Evolutionary conservation across 2,888 invertebrate species (phyloP), one percentile per base, ranked within the genome.

Genomic region (Helicoverpa assulta): DNA sequence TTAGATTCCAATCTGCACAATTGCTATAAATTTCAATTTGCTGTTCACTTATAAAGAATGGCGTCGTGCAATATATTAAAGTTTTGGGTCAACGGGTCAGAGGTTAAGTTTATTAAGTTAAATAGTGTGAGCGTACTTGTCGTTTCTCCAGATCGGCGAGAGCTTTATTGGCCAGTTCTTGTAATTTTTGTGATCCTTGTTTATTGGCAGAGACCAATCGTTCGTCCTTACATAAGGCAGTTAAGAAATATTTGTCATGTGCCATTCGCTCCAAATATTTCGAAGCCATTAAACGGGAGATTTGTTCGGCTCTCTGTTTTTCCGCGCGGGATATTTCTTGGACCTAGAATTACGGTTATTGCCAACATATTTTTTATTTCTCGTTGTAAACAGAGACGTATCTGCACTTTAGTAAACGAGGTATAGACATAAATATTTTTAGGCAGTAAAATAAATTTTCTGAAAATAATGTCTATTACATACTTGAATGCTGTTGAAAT

Each of bases 191-290:
- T 21, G 94, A 92, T 71, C 93, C 94, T 70, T 91, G 87, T 86
- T 91, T 92, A 85, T 95, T 95, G 67, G 95, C 95, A 1, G 94
- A 95, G 51, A 71, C 76, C 73, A 95, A 84, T 73, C 95, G 86
- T 67, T 95, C 95, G 80, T 95, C 95, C 82, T 92, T 93, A 85
- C 92, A 90, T 65, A 95, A 83, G 56, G 88, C 89, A 58, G 88
- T 92, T 75, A 95, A 90, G 81, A 95, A 95, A 88, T 95, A 90
- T 89, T 95, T 95, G 87, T 95, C 95, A 81, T 95, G 93, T 61
- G 95, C 94, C 95, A 95, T 95, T 87, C 93, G 90, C 79, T 93
- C 92, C 87, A 95, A 91, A 90, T 95, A 95, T 88, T 94, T 94
- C 59, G 94, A 94, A 60, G 94, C 92, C 94, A 95, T 94, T 88